Conservation (phyloP, 2,797 vertebrate genomes). For the Urophycis tenuis region DNA sequence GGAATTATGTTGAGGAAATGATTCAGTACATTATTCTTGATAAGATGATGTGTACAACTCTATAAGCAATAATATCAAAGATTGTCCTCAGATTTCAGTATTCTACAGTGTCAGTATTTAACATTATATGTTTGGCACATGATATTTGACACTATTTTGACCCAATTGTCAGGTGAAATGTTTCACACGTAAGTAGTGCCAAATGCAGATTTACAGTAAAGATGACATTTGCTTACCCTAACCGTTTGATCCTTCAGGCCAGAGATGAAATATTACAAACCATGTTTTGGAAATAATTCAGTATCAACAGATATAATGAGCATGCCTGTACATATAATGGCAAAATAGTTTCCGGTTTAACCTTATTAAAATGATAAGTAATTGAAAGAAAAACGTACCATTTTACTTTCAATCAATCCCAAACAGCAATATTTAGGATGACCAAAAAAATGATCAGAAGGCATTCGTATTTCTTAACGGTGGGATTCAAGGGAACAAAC, state of each 20-base stretch:
- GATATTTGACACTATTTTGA: conserved; percentile 12
- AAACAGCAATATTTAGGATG: conserved; percentile 23
- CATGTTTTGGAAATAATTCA: conserved; percentile 54
- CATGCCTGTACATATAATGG: conserved; percentile 21
- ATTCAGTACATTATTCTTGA: background rate
- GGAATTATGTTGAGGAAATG: background rate
- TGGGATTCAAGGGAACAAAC: background rate
- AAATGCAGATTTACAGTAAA: conserved; percentile 44
- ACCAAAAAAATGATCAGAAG: background rate
- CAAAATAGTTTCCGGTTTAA: conserved; percentile 4
- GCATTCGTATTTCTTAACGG: conserved; percentile 38
- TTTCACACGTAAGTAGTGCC: conserved; percentile 13
- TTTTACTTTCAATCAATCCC: conserved; percentile 18
- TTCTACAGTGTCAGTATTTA: background rate
- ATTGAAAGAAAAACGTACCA: background rate
- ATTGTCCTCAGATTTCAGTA: background rate
- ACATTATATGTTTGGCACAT: background rate
- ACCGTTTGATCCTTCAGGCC: conserved; percentile 32
- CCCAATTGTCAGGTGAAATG: conserved; percentile 7
- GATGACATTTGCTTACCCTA: conserved; percentile 35
- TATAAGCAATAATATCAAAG: background rate
- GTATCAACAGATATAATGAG: conserved; percentile 30
- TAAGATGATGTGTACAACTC: background rate
- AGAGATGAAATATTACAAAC: conserved; percentile 21
- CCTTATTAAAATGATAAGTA: background rate